Evolutionary conservation across 2,113 vertebrate species (phyloP), one percentile per base, ranked within the genome.

Genomic region (Mesocricetus auratus): DNA sequence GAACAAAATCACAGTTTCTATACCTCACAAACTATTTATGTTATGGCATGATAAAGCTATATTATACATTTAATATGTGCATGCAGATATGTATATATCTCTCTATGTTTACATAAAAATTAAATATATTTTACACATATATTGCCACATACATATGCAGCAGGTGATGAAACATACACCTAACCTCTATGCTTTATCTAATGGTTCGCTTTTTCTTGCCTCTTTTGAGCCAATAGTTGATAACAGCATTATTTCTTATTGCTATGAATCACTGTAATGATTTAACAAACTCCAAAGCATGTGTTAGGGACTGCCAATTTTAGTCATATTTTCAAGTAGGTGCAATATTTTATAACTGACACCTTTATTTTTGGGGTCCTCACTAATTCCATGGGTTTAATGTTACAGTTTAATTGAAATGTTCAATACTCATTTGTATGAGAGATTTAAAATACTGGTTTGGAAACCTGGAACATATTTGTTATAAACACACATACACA

Each of bases 111-210:
- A 47, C 8, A 50, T 36, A 86, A 4, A 50, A n/a, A n/a, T n/a
- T 7, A 22, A 12, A 68, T 15, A 2, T 62, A 62, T 83, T 42
- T 73, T 42, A 58, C 15, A 64, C 9, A 47, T 33, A 2, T 24
- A 47, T 86, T 33, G 7, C 12, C 7, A 66, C 31, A 47, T 50
- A 45, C 0, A 47, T 66, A 36, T 36, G 66, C 45, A 36, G 2
- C 13, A 82, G 15, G 3, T 42, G 15, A 12, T 29, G 22, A 22
- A 45, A 10, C 2, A 33, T 15, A 33, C 1, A 13, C 0, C 36
- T 5, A 16, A 1, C 13, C 1, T 4, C 4, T 33, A 11, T 39
- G 47, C 1, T 29, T 29, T 2, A 42, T 29, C 13, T 11, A 3
- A 10, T 58, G 19, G 19, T 4, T 26, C 3, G 6, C 17, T 58